phyloP scores from a whole-genome alignment of 2,888 invertebrate genomes.

The Synanthedon andrenaeformis region DNA sequence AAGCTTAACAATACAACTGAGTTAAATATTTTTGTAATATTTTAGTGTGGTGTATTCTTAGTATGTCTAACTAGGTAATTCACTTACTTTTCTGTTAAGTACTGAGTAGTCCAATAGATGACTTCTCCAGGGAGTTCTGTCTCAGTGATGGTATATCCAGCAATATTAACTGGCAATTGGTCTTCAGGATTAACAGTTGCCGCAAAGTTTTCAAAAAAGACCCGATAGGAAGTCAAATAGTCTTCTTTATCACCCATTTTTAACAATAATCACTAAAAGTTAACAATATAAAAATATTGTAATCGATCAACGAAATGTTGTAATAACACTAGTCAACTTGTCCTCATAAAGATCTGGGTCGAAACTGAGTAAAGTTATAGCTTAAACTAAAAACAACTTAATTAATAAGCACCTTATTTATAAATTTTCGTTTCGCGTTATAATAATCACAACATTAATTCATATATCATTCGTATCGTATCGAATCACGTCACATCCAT shows the following conservation, averaged over 20 bases:
- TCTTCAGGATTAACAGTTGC: slow-evolving; percentile 77
- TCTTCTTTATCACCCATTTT: slow-evolving; percentile 74
- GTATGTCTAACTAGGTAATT: too few relatives aligned
- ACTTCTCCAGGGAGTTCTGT: slow-evolving; percentile 80
- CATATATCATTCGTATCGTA: slow-evolving; percentile 24
- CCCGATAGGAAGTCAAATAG: slow-evolving; percentile 76
- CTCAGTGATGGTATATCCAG: slow-evolving; percentile 76
- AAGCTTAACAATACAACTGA: too few relatives aligned
- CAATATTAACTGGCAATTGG: slow-evolving; percentile 79
- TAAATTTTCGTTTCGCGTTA: slow-evolving; percentile 14
- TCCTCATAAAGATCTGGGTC: too few relatives aligned
- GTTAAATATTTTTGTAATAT: too few relatives aligned
- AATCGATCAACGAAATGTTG: slow-evolving; percentile 34
- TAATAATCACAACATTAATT: slow-evolving; percentile 47
- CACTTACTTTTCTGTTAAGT: slow-evolving; percentile 81
- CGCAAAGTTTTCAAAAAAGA: slow-evolving; percentile 80
- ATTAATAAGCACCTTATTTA: slow-evolving; percentile 9
- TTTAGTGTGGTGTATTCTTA: too few relatives aligned
- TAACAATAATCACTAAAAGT: slow-evolving; percentile 10
- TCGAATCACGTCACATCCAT: slow-evolving; percentile 23
- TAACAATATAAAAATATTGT: slow-evolving; percentile 17
- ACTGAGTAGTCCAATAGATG: slow-evolving; percentile 81
- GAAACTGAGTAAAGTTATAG: slow-evolving; percentile 17
- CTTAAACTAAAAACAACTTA: slow-evolving; percentile 17
- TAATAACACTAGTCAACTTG: neutral